Percentiles rank a stretch among this genome's conserved stretches.
Conservation (phyloP, 2,113 vertebrate genomes). For the Rhinolophus ferrumequinum region DNA sequence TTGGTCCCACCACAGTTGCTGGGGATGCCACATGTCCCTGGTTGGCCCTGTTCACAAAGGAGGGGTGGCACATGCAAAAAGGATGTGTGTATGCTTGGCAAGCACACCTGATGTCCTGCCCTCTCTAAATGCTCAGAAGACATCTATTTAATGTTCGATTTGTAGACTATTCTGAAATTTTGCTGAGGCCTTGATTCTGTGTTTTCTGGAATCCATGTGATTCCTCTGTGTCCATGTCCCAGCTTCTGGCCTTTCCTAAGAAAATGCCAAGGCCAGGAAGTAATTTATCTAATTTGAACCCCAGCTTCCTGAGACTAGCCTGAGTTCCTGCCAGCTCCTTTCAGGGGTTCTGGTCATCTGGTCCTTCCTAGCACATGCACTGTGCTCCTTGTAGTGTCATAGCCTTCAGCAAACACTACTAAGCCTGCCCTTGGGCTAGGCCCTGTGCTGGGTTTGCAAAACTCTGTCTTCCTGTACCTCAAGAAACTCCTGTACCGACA, state of each 20-base stretch:
- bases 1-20: not conserved
- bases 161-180: not conserved
- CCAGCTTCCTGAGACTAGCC: not conserved
- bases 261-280: not conserved
- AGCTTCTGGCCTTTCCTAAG: not conserved
- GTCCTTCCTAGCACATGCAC: not conserved
- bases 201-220: not conserved
- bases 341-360: not conserved
- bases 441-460: not conserved
- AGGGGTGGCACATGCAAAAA: not conserved
- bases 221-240: not conserved
- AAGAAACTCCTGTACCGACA: not conserved
- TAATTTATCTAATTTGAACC: not conserved
- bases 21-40: not conserved
- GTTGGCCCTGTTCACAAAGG: not conserved
- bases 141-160: not conserved
- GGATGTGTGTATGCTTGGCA: not conserved
- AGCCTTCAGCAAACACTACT: not conserved
- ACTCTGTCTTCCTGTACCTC: not conserved
- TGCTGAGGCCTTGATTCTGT: not conserved
- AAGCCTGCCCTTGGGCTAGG: not conserved
- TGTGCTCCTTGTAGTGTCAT: not conserved
- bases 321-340: not conserved
- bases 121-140: not conserved
- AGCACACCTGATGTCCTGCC: rapidly evolving